Evolutionary conservation across 2,797 vertebrate species (phyloP).

Genomic region (Channa striata): DNA sequence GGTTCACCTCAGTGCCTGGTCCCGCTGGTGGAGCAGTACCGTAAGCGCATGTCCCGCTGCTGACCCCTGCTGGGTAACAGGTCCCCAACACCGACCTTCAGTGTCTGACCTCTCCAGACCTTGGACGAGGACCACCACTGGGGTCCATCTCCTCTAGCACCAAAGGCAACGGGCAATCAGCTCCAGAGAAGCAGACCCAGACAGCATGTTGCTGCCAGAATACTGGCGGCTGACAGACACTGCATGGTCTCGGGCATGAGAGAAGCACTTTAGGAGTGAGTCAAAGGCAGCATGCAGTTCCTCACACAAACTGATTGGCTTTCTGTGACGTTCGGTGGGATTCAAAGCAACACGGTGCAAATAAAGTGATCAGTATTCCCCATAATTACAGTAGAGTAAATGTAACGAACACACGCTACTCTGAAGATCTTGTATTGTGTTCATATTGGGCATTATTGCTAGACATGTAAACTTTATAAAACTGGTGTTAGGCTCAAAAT

Average conservation of each 20-base stretch:
- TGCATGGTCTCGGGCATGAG: conserved; percentile 71
- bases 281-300: conserved; percentile 74
- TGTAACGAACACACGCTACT: conserved; percentile 59
- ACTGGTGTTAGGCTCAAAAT: conserved; percentile 57
- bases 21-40: conserved; percentile 95
- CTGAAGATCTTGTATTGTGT: conserved; percentile 61
- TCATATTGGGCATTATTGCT: conserved; percentile 64
- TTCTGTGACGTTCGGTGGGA: conserved; percentile 58
- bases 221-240: conserved; percentile 48
- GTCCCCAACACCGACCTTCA: conserved; percentile 41
- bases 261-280: conserved; percentile 81
- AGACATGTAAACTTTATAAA: conserved; percentile 57
- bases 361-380: conserved; percentile 58
- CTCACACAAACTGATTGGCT: conserved; percentile 62
- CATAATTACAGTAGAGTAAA: conserved; percentile 27
- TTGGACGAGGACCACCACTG: conserved; percentile 32
- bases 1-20: conserved; percentile 97
- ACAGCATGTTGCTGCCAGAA: conserved; percentile 50
- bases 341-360: conserved; percentile 61
- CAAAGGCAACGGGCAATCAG: conserved; percentile 47
- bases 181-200: conserved; percentile 59
- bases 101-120: conserved; percentile 50
- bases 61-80: conserved; percentile 75
- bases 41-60: conserved; percentile 95
- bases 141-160: conserved; percentile 50